phyloP scores from a whole-genome alignment of 92 coral and sea anemone species.

The Porites cylindrica region DNA sequence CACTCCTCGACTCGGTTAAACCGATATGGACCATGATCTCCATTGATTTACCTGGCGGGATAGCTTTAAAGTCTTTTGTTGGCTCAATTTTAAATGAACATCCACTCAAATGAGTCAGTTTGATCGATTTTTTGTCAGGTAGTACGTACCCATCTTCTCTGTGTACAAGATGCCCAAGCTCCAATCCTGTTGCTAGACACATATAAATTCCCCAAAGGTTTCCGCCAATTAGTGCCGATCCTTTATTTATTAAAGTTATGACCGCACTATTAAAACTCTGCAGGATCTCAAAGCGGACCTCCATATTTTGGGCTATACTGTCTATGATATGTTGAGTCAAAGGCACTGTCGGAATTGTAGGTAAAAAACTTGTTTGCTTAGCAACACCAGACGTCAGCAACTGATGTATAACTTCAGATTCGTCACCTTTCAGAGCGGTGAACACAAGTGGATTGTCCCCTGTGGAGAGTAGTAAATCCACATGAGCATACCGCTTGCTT shows the following conservation, averaged over 20 bases:
- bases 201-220: constrained; percentile 86
- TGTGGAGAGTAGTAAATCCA: not conserved
- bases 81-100: constrained; percentile 84
- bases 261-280: constrained; percentile 29
- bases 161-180: constrained; percentile 68
- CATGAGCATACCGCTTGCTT: not conserved
- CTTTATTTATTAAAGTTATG: constrained; percentile 75
- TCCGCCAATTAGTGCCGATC: constrained; percentile 48
- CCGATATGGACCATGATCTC: constrained; percentile 39
- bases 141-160: constrained; percentile 73
- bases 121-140: constrained; percentile 72
- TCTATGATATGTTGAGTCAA: constrained; percentile 69
- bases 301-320: constrained; percentile 72
- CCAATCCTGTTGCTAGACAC: constrained; percentile 78
- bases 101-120: constrained; percentile 78
- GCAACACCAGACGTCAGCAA: not conserved
- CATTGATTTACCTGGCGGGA: constrained; percentile 42
- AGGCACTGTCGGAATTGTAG: not conserved
- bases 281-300: constrained; percentile 81
- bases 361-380: not conserved
- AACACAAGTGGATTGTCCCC: not conserved
- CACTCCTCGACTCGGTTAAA: constrained; percentile 63
- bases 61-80: constrained; percentile 50
- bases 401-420: not conserved
- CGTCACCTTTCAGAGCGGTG: not conserved